These are phyloP conservation scores for Todus mexicanus DNA, from an alignment of 2,797 vertebrate species.

Conservation along the genomic window DNA sequence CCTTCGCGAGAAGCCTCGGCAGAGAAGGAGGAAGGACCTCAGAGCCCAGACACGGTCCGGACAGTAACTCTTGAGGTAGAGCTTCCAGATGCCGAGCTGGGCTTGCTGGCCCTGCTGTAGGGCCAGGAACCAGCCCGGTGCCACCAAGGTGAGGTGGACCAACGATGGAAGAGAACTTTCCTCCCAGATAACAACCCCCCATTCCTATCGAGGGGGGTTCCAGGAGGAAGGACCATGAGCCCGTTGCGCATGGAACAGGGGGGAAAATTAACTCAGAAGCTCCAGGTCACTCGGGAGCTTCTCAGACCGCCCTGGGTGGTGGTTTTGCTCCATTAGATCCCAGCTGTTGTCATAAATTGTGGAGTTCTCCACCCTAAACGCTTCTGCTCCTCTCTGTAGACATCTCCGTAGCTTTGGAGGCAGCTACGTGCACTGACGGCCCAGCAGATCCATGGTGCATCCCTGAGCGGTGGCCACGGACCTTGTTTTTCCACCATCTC, in stretches of 20 bases:
- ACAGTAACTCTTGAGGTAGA: background rate
- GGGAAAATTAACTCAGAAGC: too few species aligned
- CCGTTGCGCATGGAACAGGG: background rate
- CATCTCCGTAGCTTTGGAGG: background rate
- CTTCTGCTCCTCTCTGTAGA: too few species aligned
- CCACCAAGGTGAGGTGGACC: too few species aligned
- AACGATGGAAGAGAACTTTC: background rate
- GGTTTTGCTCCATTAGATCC: background rate
- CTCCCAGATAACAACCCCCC: background rate
- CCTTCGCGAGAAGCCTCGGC: background rate
- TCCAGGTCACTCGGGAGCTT: background rate
- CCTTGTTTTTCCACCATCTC: too few species aligned
- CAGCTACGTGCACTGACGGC: background rate
- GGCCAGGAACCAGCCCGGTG: too few species aligned
- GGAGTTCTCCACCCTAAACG: background rate
- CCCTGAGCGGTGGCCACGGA: too few species aligned
- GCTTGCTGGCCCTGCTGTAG: background rate
- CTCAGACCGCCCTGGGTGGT: background rate
- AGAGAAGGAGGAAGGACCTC: background rate
- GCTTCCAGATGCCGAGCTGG: background rate
- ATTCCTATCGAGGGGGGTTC: background rate
- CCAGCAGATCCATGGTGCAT: background rate
- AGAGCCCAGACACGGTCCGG: too few species aligned
- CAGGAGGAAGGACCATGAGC: too few species aligned
- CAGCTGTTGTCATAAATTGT: background rate